Evolutionary conservation across 2,888 invertebrate species (phyloP), one percentile per base, ranked within the genome.

Genomic region (Lochmaea crataegi): DNA sequence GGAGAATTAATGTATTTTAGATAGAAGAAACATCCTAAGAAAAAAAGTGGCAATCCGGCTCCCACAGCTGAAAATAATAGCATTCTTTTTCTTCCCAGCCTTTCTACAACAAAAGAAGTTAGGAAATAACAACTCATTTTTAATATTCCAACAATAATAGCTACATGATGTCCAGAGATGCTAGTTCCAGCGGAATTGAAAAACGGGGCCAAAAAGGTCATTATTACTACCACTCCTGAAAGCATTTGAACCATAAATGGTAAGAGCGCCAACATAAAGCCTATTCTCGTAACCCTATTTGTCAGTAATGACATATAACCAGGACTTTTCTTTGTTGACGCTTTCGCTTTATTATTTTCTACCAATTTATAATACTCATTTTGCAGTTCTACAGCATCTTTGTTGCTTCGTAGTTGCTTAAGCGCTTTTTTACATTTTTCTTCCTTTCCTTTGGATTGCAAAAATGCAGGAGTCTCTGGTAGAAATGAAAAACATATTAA

Each of bases 21-120:
- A 66, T 90, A 89, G 87, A 93, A 93, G 86, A 90, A 93, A 75
- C 90, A 86, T 2, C 88, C 88, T 11, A 85, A 76, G 0, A 78
- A 56, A 71, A 92, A 91, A 81, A 92, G 85, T 9, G 92, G 91
- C n/a, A 93, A 79, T 32, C 90, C 87, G 82, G 92, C 91, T 0
- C 92, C 90, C 56, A 89, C 83, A 0, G 92, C 90, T 0, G 94
- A 94, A 42, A 91, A 85, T 2, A 94, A 85, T 0, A 95, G 88
- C 58, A 96, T 88, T 0, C 91, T 84, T 67, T 91, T 90, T 48
- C 95, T 88, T 0, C 95, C 95, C 41, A 93, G 88, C 63, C 91
- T 88, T 86, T 95, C 95, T 71, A 93, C 94, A 41, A 94, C 89
- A 16, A 92, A 80, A 0, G 94, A 93, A 0, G 94, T 93, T 16